Conservation (phyloP, 2,888 invertebrate genomes). For the Sthenelais limicola region DNA sequence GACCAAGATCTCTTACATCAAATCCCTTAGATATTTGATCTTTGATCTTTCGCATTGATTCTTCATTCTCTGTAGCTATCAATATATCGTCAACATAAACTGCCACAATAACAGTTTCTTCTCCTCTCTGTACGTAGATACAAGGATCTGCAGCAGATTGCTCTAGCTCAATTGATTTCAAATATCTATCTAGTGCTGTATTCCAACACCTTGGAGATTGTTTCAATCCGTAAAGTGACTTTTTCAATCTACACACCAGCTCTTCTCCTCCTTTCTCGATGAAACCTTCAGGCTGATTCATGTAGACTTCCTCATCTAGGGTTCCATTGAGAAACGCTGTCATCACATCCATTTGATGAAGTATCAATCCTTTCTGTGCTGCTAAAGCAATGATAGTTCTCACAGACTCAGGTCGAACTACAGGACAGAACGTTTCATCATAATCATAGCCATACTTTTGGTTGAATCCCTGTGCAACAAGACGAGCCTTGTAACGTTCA, state of each 20-base stretch:
- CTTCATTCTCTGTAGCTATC: too few species aligned
- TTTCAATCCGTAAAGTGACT: conserved; percentile 24
- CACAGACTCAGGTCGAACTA: conserved; percentile 43
- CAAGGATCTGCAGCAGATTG: conserved; percentile 22
- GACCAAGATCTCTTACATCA: too few species aligned
- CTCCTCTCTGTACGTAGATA: conserved; percentile 21
- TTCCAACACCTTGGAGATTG: conserved; percentile 29
- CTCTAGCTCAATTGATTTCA: background rate
- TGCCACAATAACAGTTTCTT: conserved; percentile 2
- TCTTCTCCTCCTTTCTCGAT: background rate
- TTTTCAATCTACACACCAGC: too few species aligned
- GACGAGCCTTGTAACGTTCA: conserved; percentile 8
- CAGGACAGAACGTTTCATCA: conserved; percentile 55
- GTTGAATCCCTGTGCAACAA: conserved; percentile 52
- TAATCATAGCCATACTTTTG: conserved; percentile 53
- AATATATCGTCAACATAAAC: conserved; percentile 24
- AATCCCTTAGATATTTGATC: too few species aligned
- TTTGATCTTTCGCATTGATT: too few species aligned
- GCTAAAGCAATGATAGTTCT: conserved; percentile 20
- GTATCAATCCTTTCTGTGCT: conserved; percentile 2
- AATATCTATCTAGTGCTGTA: conserved; percentile 8
- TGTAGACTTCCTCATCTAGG: conserved; percentile 22
- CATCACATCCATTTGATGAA: conserved; percentile 32
- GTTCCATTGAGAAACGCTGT: too few species aligned
- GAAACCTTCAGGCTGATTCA: background rate